These are phyloP conservation scores for Eupithecia centaureata DNA, from an alignment of 2,888 invertebrate genomes.

Conservation along the genomic window DNA sequence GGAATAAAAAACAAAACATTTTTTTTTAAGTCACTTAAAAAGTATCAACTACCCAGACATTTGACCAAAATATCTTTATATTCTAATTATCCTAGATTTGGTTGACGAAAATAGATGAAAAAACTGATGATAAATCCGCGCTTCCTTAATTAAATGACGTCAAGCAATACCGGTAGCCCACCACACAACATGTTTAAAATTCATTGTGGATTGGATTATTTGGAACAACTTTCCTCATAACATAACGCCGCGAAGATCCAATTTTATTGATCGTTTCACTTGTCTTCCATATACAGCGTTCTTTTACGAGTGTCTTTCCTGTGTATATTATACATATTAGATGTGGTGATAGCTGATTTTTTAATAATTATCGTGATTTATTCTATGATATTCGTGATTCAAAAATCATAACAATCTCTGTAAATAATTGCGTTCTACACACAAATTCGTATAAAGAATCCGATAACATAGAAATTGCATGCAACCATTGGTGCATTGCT, in stretches of 20 bases:
- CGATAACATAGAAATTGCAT: neutral
- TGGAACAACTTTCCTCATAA: conserved; percentile 26
- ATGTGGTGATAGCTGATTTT: too few species aligned
- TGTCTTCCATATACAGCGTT: conserved; percentile 14
- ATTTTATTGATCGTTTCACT: conserved; percentile 12
- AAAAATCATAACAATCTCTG: neutral
- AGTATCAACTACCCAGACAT: too few species aligned
- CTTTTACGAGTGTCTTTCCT: conserved; percentile 7
- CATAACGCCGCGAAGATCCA: neutral
- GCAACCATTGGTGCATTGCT: neutral
- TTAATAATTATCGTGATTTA: too few species aligned
- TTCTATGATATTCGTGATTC: neutral
- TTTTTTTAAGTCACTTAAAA: too few species aligned
- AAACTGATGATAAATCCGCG: neutral
- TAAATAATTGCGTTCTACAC: neutral
- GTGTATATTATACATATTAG: neutral
- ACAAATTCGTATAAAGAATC: neutral
- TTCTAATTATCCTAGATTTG: neutral
- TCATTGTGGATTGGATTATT: conserved; percentile 21
- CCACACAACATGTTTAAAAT: conserved; percentile 23
- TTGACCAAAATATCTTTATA: neutral
- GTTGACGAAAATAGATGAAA: conserved; percentile 10
- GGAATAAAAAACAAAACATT: too few species aligned
- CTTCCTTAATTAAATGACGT: conserved; percentile 24
- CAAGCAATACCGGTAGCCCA: neutral